Evolutionary conservation across 2,797 vertebrate genomes (phyloP).

Genomic region (Chloroceryle amazona): DNA sequence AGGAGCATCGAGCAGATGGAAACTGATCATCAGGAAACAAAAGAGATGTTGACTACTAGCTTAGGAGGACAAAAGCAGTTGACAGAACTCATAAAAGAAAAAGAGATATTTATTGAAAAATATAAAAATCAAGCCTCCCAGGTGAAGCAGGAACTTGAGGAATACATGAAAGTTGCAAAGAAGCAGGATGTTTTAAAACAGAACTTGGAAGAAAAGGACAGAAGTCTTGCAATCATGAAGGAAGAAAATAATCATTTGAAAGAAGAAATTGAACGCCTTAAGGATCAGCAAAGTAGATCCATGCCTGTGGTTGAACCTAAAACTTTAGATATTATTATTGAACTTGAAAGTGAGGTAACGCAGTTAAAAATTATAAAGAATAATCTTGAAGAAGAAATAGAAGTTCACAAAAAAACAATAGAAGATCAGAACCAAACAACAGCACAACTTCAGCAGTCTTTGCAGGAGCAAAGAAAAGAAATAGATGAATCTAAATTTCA

Average conservation of each 20-base stretch:
- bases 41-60: constrained; percentile 90
- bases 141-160: constrained; percentile 84
- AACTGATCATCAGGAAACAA: constrained; percentile 88
- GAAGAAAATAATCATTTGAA: constrained; percentile 97
- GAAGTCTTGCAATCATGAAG: constrained; percentile 91
- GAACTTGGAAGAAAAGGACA: constrained; percentile 92
- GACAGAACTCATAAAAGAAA: constrained; percentile 91
- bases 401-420: constrained; percentile 80
- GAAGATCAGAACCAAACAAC: constrained; percentile 89
- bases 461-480: constrained; percentile 89
- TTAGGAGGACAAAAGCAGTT: constrained; percentile 93
- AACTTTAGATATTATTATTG: constrained; percentile 91
- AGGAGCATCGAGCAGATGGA: constrained; percentile 87
- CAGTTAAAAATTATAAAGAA: constrained; percentile 88
- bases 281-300: constrained; percentile 92
- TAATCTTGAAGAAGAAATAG: constrained; percentile 87
- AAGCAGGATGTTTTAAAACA: constrained; percentile 84
- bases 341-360: constrained; percentile 92
- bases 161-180: constrained; percentile 67
- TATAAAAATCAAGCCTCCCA: constrained; percentile 84
- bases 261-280: constrained; percentile 93
- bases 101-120: constrained; percentile 88
- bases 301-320: constrained; percentile 85
- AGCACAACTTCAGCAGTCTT: constrained; percentile 85
- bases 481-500: constrained; percentile 88